phyloP scores from a whole-genome alignment of 1,140 invertebrate genomes.

The Schlechtendalia chinensis region DNA sequence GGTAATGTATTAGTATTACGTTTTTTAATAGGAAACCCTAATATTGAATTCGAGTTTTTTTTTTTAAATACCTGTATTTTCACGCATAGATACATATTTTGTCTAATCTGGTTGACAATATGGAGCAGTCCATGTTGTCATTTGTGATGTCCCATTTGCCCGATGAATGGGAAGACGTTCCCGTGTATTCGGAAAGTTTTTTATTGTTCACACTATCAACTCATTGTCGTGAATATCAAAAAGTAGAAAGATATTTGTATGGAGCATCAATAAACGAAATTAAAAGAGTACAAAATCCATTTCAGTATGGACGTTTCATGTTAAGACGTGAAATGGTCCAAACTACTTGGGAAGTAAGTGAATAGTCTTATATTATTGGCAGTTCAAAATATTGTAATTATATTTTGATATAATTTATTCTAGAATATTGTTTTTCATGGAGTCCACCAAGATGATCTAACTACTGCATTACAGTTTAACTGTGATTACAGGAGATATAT shows the following conservation, averaged over 20 bases:
- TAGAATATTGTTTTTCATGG: conserved; percentile 8
- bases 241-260: not conserved
- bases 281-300: not conserved
- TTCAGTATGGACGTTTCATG: not conserved
- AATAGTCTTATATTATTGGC: not conserved
- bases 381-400: not conserved
- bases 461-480: not conserved
- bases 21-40: too few species aligned
- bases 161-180: not conserved
- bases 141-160: not conserved
- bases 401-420: not conserved
- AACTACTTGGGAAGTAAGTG: not conserved
- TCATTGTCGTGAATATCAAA: not conserved
- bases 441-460: not conserved
- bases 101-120: not conserved
- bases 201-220: not conserved
- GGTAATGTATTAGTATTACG: too few species aligned
- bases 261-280: not conserved
- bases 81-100: too few species aligned
- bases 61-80: too few species aligned
- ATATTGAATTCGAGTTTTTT: too few species aligned
- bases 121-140: not conserved
- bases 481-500: conserved; percentile 2
- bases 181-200: not conserved
- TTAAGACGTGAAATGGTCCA: not conserved